Conservation (phyloP, 2,888 invertebrate species). For the Caenorhabditis angaria region DNA sequence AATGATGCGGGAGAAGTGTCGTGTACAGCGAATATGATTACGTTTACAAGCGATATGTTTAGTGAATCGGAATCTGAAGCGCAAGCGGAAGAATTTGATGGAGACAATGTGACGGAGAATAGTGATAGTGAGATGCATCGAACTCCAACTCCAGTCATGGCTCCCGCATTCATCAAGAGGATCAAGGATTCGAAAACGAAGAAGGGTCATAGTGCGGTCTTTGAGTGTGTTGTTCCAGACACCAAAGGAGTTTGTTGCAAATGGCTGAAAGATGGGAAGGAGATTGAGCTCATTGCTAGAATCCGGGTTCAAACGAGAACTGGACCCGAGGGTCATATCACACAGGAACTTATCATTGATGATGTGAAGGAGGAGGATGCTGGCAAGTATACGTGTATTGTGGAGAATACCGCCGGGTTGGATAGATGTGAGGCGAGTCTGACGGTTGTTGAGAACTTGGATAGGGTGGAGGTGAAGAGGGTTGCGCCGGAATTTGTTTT, state of each 20-base stretch:
- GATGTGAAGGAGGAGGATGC: slow-evolving; percentile 68
- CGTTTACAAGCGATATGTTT: slow-evolving; percentile 70
- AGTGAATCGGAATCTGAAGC: slow-evolving; percentile 69
- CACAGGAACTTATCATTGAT: slow-evolving; percentile 67
- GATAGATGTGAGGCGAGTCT: slow-evolving; percentile 69
- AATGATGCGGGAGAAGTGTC: slow-evolving; percentile 73
- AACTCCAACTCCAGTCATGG: slow-evolving; percentile 71
- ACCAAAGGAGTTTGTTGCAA: slow-evolving; percentile 72
- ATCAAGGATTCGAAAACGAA: slow-evolving; percentile 67
- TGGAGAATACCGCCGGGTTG: slow-evolving; percentile 68
- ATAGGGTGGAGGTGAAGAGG: slow-evolving; percentile 50
- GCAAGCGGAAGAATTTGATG: slow-evolving; percentile 61
- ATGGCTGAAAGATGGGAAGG: slow-evolving; percentile 71
- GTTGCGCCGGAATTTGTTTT: slow-evolving; percentile 66
- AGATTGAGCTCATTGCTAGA: slow-evolving; percentile 71
- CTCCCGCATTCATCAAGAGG: slow-evolving; percentile 72
- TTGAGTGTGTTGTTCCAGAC: slow-evolving; percentile 72
- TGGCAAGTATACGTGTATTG: slow-evolving; percentile 70
- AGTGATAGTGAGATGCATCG: slow-evolving; percentile 58
- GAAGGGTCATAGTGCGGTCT: slow-evolving; percentile 71
- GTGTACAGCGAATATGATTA: slow-evolving; percentile 72
- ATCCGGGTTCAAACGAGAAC: slow-evolving; percentile 68
- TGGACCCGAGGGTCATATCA: slow-evolving; percentile 56
- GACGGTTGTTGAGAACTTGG: slow-evolving; percentile 64
- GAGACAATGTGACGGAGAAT: slow-evolving; percentile 58